phyloP scores from a whole-genome alignment of 2,888 invertebrate species.

The Tenthredo distinguenda region DNA sequence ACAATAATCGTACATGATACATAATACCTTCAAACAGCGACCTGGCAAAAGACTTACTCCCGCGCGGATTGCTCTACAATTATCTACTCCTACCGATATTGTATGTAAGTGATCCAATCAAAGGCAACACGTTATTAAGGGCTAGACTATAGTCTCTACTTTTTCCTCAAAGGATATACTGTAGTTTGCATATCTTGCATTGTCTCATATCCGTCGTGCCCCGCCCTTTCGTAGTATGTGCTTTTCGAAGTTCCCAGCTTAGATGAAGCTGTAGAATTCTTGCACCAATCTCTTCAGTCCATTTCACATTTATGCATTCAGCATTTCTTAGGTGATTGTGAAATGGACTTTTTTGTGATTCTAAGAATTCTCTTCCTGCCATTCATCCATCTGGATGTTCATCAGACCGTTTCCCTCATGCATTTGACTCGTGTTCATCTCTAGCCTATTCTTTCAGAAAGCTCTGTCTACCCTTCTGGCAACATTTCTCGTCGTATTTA shows the following conservation, averaged over 20 bases:
- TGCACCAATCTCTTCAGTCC: not conserved
- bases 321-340: slow-evolving; percentile 12
- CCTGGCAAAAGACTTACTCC: slow-evolving; percentile 8
- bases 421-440: not conserved
- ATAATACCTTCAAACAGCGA: not conserved
- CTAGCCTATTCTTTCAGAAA: not conserved
- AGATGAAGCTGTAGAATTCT: not conserved
- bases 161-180: not conserved
- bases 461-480: not conserved
- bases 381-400: not conserved
- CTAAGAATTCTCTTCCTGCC: not conserved
- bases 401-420: not conserved
- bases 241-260: not conserved
- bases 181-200: slow-evolving; percentile 5
- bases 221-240: not conserved
- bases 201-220: not conserved
- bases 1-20: slow-evolving; percentile 11
- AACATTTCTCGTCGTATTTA: not conserved
- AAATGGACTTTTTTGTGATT: not conserved
- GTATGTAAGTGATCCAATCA: not conserved
- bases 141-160: not conserved
- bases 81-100: not conserved
- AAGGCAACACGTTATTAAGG: not conserved
- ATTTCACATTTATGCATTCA: not conserved
- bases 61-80: not conserved